These are phyloP conservation scores for Blastomussa wellsi DNA, from an alignment of 92 coral and sea anemone genomes.

Conservation along the genomic window DNA sequence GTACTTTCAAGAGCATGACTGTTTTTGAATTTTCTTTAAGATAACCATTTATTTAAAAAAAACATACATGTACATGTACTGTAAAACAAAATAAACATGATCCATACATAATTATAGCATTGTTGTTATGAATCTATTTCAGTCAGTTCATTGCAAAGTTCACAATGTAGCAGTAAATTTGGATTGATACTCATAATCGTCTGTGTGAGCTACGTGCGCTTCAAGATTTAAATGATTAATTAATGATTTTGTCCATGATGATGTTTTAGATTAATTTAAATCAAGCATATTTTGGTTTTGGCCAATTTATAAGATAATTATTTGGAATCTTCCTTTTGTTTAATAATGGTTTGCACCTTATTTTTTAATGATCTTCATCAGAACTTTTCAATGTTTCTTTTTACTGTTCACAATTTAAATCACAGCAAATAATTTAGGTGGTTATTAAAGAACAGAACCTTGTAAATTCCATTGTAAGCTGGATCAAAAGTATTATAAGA, in stretches of 20 bases:
- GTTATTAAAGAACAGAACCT: constrained; percentile 67
- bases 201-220: not conserved
- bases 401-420: not conserved
- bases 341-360: not conserved
- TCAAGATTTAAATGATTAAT: not conserved
- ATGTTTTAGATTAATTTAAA: not conserved
- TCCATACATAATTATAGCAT: too few relatives aligned
- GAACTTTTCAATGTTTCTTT: not conserved
- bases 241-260: not conserved
- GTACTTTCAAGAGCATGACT: too few relatives aligned
- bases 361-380: not conserved
- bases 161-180: not conserved
- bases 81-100: too few relatives aligned
- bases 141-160: too few relatives aligned
- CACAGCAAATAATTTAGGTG: not conserved
- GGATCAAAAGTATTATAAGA: constrained; percentile 99
- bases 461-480: constrained; percentile 88
- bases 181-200: not conserved
- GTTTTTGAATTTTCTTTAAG: too few relatives aligned
- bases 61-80: too few relatives aligned
- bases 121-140: too few relatives aligned
- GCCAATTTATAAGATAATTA: not conserved
- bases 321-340: not conserved
- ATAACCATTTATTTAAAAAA: too few relatives aligned
- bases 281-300: not conserved